Conservation (phyloP, 2,113 vertebrate genomes). For the Empidonax alnorum region DNA sequence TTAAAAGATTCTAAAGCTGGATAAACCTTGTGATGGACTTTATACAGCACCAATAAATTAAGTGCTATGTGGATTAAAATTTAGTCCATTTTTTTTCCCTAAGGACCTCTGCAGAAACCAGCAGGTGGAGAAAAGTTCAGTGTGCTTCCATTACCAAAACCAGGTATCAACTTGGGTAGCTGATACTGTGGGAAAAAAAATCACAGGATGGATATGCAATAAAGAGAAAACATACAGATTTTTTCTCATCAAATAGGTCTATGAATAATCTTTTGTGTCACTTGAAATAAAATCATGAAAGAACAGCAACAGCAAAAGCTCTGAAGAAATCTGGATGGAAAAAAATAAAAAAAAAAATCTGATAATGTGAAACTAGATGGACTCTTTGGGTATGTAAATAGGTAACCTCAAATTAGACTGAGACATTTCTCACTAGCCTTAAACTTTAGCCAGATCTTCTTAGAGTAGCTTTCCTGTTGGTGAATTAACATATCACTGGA, state of each 20-base stretch:
- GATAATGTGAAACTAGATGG: not conserved
- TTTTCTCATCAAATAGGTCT: not conserved
- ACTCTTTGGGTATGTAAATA: not conserved
- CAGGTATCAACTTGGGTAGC: not conserved
- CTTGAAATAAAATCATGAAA: not conserved
- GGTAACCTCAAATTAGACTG: not conserved
- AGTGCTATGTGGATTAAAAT: not conserved
- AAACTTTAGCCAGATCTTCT: not conserved
- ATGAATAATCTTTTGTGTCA: not conserved
- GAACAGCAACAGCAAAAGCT: not conserved
- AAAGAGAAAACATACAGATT: not conserved
- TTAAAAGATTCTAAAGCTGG: not conserved
- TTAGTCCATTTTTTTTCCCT: not conserved
- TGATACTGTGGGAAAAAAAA: not conserved
- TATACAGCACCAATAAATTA: not conserved
- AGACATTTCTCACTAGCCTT: not conserved
- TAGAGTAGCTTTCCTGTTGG: conserved; percentile 35
- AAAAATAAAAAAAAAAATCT: not conserved
- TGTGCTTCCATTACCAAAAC: not conserved
- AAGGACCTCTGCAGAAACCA: not conserved
- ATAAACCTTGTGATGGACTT: not conserved
- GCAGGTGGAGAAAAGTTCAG: not conserved
- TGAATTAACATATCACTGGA: conserved; percentile 53
- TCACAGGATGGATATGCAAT: fast-evolving
- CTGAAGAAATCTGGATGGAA: not conserved